These are phyloP conservation scores for Bombus affinis DNA, from an alignment of 1,140 invertebrate genomes.

Conservation along the genomic window DNA sequence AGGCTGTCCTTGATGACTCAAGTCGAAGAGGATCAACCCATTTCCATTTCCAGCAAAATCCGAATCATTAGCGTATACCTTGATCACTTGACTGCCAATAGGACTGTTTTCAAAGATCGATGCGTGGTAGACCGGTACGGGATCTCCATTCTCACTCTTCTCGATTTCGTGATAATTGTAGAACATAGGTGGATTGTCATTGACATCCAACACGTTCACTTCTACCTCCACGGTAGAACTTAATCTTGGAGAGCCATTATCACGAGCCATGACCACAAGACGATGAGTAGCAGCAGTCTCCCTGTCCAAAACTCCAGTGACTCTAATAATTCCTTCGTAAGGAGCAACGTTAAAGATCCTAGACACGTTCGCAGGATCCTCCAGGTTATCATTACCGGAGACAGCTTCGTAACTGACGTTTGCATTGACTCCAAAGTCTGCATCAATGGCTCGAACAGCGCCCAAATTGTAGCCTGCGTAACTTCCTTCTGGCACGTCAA, in stretches of 20 bases:
- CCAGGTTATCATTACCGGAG: constrained; percentile 20
- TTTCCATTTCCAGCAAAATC: constrained; percentile 93
- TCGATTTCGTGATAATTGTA: constrained; percentile 87
- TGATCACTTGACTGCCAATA: constrained; percentile 87
- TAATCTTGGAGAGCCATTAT: constrained; percentile 86
- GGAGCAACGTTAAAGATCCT: constrained; percentile 45
- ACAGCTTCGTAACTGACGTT: constrained; percentile 89
- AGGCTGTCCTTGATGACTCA: constrained; percentile 81
- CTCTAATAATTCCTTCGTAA: constrained; percentile 86
- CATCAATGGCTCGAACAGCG: constrained; percentile 89
- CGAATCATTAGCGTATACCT: constrained; percentile 91
- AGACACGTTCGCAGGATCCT: background rate
- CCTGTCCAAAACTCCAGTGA: constrained; percentile 90
- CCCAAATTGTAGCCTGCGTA: constrained; percentile 88
- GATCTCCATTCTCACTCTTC: constrained; percentile 36
- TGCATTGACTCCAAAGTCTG: constrained; percentile 89
- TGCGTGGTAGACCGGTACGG: constrained; percentile 87
- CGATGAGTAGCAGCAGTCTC: constrained; percentile 88
- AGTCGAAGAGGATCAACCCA: constrained; percentile 89
- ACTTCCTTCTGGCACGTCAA: constrained; percentile 90
- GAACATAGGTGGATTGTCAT: constrained; percentile 90
- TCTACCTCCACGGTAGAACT: constrained; percentile 89
- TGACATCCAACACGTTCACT: constrained; percentile 90
- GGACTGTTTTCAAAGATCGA: constrained; percentile 87
- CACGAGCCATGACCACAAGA: constrained; percentile 89